Conservation (phyloP, 2,113 vertebrate species). For the Strix aluco region DNA sequence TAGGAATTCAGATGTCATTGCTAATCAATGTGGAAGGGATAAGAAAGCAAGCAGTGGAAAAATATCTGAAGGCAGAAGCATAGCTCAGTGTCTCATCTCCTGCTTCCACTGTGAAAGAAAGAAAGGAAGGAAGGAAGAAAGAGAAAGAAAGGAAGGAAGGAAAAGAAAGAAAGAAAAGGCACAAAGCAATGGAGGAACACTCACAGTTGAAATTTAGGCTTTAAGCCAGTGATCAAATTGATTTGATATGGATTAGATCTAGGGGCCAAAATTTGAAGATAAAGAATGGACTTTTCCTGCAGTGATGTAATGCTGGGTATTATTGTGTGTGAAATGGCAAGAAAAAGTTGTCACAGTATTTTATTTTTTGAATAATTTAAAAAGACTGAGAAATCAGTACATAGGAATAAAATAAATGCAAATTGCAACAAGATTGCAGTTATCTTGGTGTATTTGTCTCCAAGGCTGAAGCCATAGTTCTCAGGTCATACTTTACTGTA, state of each 20-base stretch:
- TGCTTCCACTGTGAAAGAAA: neutral
- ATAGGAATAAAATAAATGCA: neutral
- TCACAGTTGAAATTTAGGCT: neutral
- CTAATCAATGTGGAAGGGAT: neutral
- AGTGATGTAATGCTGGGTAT: neutral
- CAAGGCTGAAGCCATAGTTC: neutral
- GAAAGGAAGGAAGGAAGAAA: neutral
- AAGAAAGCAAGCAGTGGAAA: neutral
- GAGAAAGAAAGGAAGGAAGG: neutral
- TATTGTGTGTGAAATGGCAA: neutral
- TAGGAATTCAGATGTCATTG: neutral
- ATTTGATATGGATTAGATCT: neutral
- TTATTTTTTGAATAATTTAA: neutral
- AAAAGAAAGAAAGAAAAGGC: neutral
- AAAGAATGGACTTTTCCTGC: neutral
- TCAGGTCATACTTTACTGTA: neutral
- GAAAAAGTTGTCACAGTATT: neutral
- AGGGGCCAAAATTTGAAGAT: neutral
- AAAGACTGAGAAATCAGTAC: neutral
- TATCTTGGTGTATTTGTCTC: neutral
- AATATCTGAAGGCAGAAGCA: neutral
- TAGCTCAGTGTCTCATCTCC: neutral
- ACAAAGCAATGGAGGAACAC: neutral
- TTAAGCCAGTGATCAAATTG: neutral
- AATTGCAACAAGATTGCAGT: neutral